Evolutionary conservation across 2,797 vertebrate species (phyloP).

Genomic region (Chelidonichthys spinosus): DNA sequence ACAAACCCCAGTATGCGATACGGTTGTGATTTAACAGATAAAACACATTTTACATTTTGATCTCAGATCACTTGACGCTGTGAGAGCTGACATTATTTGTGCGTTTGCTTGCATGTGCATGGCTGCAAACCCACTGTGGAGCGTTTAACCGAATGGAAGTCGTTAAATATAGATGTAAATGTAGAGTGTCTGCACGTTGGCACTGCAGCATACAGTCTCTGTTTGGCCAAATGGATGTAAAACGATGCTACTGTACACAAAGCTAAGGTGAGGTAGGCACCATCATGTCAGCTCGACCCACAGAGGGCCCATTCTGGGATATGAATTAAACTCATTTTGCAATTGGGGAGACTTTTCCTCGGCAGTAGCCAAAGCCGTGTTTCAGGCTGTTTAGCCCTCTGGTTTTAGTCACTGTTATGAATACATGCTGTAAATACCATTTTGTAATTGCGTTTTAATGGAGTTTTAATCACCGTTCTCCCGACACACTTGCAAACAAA

Average conservation of each 20-base stretch:
- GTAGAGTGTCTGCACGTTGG: constrained; percentile 38
- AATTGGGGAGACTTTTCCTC: constrained; percentile 33
- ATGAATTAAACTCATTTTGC: constrained; percentile 44
- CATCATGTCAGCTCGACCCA: constrained; percentile 28
- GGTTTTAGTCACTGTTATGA: constrained; percentile 14
- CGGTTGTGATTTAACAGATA: constrained; percentile 12
- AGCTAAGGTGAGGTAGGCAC: constrained; percentile 35
- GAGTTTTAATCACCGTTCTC: constrained; percentile 17
- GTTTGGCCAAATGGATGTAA: constrained; percentile 47
- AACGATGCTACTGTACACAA: constrained; percentile 31
- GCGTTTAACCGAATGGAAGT: constrained; percentile 46
- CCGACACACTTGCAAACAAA: background rate
- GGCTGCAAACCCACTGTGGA: constrained; percentile 40
- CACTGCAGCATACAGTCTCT: constrained; percentile 22
- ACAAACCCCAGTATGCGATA: constrained; percentile 9
- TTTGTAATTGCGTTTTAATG: constrained; percentile 14
- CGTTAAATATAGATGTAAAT: constrained; percentile 57
- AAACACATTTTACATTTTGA: constrained; percentile 32
- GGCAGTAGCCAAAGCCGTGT: background rate
- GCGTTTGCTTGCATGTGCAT: constrained; percentile 15
- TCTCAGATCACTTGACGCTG: background rate
- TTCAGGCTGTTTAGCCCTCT: constrained; percentile 10
- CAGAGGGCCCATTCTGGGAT: constrained; percentile 36
- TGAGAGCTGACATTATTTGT: constrained; percentile 12
- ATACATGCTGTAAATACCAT: constrained; percentile 32